Evolutionary conservation across 37 sponge, comb jelly and placozoan genomes (phyloP).

Genomic region (Eunapius fragilis): DNA sequence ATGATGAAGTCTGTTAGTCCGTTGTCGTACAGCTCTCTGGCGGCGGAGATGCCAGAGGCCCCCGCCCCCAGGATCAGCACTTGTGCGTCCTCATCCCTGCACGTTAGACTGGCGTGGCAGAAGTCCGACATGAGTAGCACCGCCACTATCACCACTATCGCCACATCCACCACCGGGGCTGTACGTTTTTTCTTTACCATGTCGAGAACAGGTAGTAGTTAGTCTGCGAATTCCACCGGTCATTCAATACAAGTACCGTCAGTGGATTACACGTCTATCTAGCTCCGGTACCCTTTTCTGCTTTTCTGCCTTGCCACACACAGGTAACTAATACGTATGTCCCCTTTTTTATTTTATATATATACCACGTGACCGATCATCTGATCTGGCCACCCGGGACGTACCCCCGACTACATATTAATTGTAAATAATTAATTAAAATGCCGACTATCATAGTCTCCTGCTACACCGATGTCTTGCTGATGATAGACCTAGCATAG

Average conservation of each 20-base stretch:
- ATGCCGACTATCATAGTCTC: too few relatives aligned
- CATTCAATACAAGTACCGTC: background rate
- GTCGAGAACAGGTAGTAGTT: background rate
- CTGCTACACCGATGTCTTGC: too few relatives aligned
- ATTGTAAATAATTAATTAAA: too few relatives aligned
- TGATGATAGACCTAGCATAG: too few relatives aligned
- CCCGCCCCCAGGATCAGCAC: constrained; percentile 52
- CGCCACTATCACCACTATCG: background rate
- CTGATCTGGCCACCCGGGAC: too few relatives aligned
- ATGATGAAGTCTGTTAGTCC: constrained; percentile 20
- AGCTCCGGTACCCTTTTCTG: too few relatives aligned
- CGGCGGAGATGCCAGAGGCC: constrained; percentile 27
- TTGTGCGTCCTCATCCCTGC: constrained; percentile 19
- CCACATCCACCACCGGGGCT: background rate
- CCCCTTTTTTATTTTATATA: too few relatives aligned
- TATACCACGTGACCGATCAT: too few relatives aligned
- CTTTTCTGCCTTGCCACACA: too few relatives aligned
- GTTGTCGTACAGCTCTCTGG: constrained; percentile 11
- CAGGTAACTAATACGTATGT: too few relatives aligned
- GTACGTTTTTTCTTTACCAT: background rate
- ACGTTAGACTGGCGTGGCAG: background rate
- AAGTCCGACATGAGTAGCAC: background rate
- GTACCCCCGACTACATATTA: too few relatives aligned
- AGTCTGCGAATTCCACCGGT: background rate
- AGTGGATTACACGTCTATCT: too few relatives aligned